Base-by-base conservation (phyloP, 2,888 invertebrate species). In the Synergus umbraculus region DNA sequence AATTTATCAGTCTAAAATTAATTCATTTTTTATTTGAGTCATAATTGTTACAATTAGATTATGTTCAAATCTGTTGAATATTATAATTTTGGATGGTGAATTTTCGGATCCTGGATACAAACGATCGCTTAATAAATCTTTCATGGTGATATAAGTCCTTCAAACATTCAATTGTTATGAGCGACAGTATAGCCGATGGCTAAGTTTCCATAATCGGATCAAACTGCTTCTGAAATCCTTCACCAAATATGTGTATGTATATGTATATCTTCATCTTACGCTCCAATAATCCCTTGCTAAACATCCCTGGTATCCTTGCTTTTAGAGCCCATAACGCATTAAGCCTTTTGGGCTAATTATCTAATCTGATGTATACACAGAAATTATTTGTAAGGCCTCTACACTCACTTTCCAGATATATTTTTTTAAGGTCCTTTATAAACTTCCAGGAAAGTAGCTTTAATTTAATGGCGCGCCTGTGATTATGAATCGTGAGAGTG, bases 161-260 rank as follows among this genome's bases (percentile, higher is more conserved):
- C 9, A 46, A 46, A 15, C 13, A 69, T 69, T 49, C 29, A 49
- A 69, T 49, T 69, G 29, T 69, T 46, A 46, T 22, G 46, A 44
- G 18, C 13, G 29, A 76, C 78, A 69, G 78, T 79, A 83, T 82
- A 81, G 86, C 86, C 84, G 79, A 80, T 78, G 83, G 86, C 83
- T 73, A 82, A 83, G 86, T 86, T 87, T 79, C 82, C 65, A 80
- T 86, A 87, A 87, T 83, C 86, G 83, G 87, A 87, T 87, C 86
- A 87, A 87, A 84, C 84, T 82, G 79, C 60, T 22, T 29, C 46
- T 69, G 29, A 69, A 69, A 69, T 49, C 67, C 67, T 69, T 49
- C 67, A 29, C 67, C 22, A 69, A 69, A 44, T 69, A n/a, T 54
- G 29, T 69, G 85, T 86, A 84, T 85, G 77, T 83, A 81, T 82